A percentile compares a stretch with the other conserved stretches of the same genome.
These are phyloP conservation scores for Podarcis raffonei DNA, from an alignment of 2,113 vertebrate species.

Conservation along the genomic window DNA sequence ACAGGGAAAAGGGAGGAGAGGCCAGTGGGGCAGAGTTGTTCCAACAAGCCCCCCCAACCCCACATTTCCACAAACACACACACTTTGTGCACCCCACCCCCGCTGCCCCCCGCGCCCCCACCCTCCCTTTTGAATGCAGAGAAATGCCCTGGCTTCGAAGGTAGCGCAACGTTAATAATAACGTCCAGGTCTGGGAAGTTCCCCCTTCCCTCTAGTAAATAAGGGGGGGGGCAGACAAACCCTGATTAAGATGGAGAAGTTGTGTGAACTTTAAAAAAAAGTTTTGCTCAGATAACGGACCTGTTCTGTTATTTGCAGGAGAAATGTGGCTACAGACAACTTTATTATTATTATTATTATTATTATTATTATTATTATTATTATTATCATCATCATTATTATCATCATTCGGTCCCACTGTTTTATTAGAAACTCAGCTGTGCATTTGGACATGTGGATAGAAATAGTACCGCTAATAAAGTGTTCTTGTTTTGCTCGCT, in stretches of 20 bases:
- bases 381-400: accelerated
- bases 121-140: not conserved
- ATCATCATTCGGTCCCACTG: not conserved
- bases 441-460: not conserved
- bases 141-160: not conserved
- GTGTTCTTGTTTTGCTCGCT: not conserved
- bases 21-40: not conserved
- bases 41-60: not conserved
- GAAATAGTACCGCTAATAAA: no score
- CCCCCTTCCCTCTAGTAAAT: no score
- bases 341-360: not conserved
- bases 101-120: accelerated
- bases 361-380: not conserved
- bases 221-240: not conserved
- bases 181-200: not conserved
- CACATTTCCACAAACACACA: not conserved
- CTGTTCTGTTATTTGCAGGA: not conserved
- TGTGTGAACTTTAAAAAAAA: not conserved
- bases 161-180: not conserved
- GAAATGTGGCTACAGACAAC: not conserved
- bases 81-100: no score
- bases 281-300: not conserved
- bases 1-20: not conserved
- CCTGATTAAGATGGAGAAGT: not conserved
- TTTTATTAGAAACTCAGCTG: not conserved